Evolutionary conservation across 2,113 vertebrate genomes (phyloP).

Genomic region (Petromus typicus): DNA sequence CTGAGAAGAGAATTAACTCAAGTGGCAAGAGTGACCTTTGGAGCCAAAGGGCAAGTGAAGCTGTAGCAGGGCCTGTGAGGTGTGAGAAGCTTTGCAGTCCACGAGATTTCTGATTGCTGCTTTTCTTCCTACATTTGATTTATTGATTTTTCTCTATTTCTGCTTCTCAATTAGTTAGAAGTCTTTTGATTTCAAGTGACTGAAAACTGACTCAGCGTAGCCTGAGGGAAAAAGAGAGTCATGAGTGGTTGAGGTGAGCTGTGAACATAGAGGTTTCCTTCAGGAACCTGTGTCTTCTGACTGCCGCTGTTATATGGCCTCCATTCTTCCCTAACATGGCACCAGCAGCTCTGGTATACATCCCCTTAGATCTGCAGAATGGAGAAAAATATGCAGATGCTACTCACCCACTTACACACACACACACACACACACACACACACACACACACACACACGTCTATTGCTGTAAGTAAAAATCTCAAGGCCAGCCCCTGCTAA

Average conservation of each 20-base stretch:
- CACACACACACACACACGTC: not conserved
- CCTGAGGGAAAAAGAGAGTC: not conserved
- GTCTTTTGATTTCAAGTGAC: constrained; percentile 24
- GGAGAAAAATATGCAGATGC: not conserved
- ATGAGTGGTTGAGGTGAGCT: no score
- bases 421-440: not conserved
- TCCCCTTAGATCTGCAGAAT: not conserved
- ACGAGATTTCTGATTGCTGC: not conserved
- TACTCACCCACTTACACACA: not conserved
- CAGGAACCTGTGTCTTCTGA: not conserved
- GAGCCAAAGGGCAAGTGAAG: not conserved
- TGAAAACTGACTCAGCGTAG: constrained; percentile 43
- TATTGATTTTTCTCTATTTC: not conserved
- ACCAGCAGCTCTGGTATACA: not conserved
- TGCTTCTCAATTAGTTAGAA: not conserved
- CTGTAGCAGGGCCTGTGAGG: not conserved
- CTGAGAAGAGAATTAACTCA: not conserved
- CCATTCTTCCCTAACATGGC: not conserved
- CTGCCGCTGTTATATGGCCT: not conserved
- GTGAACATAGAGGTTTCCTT: not conserved
- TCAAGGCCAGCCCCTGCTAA: not conserved
- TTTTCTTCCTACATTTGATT: not conserved
- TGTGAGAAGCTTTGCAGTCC: not conserved
- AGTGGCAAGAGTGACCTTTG: constrained; percentile 2
- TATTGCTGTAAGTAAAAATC: not conserved